Base-by-base conservation (phyloP, 2,113 vertebrate genomes). In the Seriola dumerili region DNA sequence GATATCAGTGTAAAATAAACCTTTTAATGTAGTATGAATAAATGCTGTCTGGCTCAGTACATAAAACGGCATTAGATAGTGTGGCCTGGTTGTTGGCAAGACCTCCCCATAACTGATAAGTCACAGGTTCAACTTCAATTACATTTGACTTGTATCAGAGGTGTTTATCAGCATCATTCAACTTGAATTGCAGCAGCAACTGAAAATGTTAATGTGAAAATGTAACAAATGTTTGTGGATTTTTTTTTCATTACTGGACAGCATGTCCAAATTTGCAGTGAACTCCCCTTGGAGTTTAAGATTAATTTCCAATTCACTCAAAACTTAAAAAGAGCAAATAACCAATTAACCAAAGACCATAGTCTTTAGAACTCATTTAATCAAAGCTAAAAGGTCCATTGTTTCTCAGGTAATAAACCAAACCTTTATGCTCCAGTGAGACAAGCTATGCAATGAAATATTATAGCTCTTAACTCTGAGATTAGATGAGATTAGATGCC, bases 281-380 rank as follows among this genome's bases (percentile, higher is more conserved):
- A 72, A 55, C 54, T 75, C 77, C 32, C 69, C 8, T 16, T 65
- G 21, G 38, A 70, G 21, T 32, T 71, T 19, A 57, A 81, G 80
- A 85, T 91, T 84, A 76, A 80, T 86, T 84, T 78, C 23, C 72
- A 87, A 57, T 86, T 84, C 50, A 71, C 29, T 76, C 19, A 34
- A 58, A 76, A 58, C n/a, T 81, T 76, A 63, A 78, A 83, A 70
- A 68, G 55, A 84, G 57, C n/a, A 75, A 73, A 75, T 77, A 64
- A 78, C 32, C 55, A 84, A 92, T 88, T 86, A 88, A 57, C 66
- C 68, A 81, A 64, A 75, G 83, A 63, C 76, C 16, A 72, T 55
- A 36, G 52, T 78, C 55, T 84, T 68, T 46, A 68, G 58, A 83
- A 80, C 66, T 72, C 16, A 71, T 88, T 87, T 77, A 85, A 76